Percentiles rank a stretch among this genome's conserved stretches.
Evolutionary conservation across 2,113 vertebrate genomes (phyloP).

Genomic region (Myocastor coypus): DNA sequence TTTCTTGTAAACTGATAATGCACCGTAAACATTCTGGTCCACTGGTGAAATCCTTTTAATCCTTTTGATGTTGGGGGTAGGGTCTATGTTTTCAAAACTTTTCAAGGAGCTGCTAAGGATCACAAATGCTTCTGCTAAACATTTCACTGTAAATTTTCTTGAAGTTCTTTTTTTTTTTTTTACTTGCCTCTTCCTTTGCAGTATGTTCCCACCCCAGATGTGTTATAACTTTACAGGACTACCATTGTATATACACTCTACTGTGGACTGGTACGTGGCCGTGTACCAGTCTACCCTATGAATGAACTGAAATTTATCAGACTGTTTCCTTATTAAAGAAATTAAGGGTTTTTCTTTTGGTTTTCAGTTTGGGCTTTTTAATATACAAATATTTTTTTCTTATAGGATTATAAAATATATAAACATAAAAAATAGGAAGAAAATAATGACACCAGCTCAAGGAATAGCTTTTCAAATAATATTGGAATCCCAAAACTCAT

Average conservation of each 20-base stretch:
- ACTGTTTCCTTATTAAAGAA: neutral
- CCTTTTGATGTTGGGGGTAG: neutral
- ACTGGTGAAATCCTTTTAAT: neutral
- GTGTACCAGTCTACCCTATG: neutral
- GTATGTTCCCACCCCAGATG: neutral
- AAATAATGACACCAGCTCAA: neutral
- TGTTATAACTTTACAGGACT: neutral
- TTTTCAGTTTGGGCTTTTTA: constrained; percentile 5
- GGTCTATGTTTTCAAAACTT: neutral
- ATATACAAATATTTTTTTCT: neutral
- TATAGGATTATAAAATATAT: neutral
- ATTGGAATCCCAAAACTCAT: neutral
- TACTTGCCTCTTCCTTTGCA: neutral
- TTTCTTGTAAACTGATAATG: neutral
- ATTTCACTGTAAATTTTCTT: neutral
- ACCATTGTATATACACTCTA: neutral
- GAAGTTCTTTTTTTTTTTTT: neutral
- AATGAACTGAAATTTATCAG: neutral
- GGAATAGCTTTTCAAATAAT: neutral
- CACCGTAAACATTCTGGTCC: too few species aligned
- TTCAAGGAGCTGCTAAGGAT: neutral
- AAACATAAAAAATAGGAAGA: constrained; percentile 31
- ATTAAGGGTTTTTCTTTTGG: neutral
- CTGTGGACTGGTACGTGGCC: too few species aligned
- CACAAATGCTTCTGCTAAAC: neutral